Base-by-base conservation (phyloP, 2,888 invertebrate species). In the Eristalinus sepulchralis region DNA sequence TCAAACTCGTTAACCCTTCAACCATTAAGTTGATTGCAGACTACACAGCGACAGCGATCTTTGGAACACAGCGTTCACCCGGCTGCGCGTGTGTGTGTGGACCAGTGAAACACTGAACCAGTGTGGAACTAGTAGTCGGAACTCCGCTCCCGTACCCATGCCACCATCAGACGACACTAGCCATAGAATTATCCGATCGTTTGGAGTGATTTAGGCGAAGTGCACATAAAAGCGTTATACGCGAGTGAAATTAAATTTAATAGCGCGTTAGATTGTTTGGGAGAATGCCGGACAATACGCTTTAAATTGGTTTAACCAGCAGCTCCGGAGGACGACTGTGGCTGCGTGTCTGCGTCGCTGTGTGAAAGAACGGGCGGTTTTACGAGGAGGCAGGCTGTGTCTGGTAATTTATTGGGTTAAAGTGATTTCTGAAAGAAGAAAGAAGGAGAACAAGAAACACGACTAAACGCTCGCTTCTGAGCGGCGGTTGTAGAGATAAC, bases 1-100 rank as follows among this genome's bases (percentile, higher is more conserved):
- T 85, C 84, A 85, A 72, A 77, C 72, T 85, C 81, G 84, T 85
- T 85, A 85, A 85, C 84, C 84, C 84, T 85, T 72, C 71, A 68
- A 77, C 84, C 76, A 75, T 80, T 80, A 81, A 81, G 77, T 72
- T 85, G 84, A 85, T 81, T 79, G 79, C 66, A 64, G 31, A 39
- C n/a, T 17, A 47, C 55, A 63, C 36, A 34, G 60, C 20, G 63
- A 31, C 70, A 70, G 57, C 70, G 77, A 70, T 70, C 77, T 70
- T 78, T 78, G 36, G 33, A n/a, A 47, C 47, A 47, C 47, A 17
- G 47, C 5, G 17, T 27, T 27, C 27, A 27, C 27, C 27, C 17
- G 13, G n/a, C 47, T 27, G 2, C 5, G 27, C 27, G 27, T 27
- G 27, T 27, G 39, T 6, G 17, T n/a, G 39, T 47, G 39, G 39